Conservation (phyloP, 2,888 invertebrate genomes). For the Phorcus lineatus region DNA sequence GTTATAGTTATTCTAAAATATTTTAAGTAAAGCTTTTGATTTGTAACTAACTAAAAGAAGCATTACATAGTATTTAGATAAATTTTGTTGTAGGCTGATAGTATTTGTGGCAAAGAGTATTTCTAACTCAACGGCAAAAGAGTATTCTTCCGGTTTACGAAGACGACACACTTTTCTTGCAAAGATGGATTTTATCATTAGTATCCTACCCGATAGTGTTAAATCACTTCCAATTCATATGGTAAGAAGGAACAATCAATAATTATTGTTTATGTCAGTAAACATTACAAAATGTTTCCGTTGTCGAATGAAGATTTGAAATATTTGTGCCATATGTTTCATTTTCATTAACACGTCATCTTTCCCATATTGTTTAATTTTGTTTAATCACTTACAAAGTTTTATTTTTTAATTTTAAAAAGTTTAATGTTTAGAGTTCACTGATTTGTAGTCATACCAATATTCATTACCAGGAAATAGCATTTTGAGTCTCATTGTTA, state of each 20-base stretch:
- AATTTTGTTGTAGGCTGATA: background rate
- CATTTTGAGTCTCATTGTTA: no score
- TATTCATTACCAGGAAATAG: no score
- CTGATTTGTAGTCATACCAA: no score
- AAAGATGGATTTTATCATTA: slow-evolving; percentile 47
- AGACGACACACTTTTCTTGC: background rate
- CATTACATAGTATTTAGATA: background rate
- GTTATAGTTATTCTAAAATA: no score
- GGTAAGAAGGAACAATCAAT: slow-evolving; percentile 38
- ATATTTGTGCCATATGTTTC: background rate
- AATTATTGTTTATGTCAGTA: background rate
- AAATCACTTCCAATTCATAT: slow-evolving; percentile 57
- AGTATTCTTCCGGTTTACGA: slow-evolving; percentile 13
- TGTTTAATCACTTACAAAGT: background rate
- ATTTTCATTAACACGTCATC: background rate
- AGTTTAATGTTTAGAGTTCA: no score
- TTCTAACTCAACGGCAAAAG: background rate
- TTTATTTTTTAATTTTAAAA: no score
- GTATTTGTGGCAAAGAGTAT: background rate
- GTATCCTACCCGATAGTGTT: slow-evolving; percentile 51
- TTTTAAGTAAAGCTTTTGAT: no score
- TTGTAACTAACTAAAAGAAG: background rate
- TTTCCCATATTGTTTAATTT: background rate
- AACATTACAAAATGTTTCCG: no score
- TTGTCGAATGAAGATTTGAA: no score